Evolutionary conservation across 2,888 invertebrate genomes (phyloP), one percentile per base, ranked within the genome.

Genomic region (Idaea dimidiata): DNA sequence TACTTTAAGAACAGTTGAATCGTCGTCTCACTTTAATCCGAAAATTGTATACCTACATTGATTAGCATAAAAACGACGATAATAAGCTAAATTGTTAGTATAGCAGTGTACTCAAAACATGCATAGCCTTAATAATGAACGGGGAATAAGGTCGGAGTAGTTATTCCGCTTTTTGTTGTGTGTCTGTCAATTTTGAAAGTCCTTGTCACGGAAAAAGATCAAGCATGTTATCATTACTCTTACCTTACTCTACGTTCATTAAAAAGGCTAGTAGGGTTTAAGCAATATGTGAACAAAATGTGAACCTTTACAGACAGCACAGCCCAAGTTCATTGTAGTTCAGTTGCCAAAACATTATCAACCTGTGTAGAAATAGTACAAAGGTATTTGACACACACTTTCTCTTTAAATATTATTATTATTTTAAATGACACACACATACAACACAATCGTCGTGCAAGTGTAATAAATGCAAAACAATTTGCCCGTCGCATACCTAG

Each of bases 281-380:
- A 79, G 79, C 80, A 65, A 67, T 75, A 81, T 76, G 58, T 71
- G 68, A 77, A 67, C 64, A 77, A 84, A 83, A 78, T 72, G 68
- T 74, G 71, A 79, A 81, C 81, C 84, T 82, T 76, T 65, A 65
- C 64, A 71, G 61, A 60, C 73, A 61, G 72, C 69, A 65, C 62
- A 67, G 73, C 69, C 71, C 74, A 75, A 75, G 70, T 66, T 77
- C 69, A 70, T 71, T 70, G 75, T 66, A 58, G 76, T 62, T 69
- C 72, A 70, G 69, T 71, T 72, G 71, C 71, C 70, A 68, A 77
- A 73, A 73, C 72, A 71, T 73, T 76, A 78, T 81, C 74, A 71
- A 75, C 81, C 81, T 81, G 81, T 70, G 66, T 75, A 67, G 61
- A 72, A 71, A 79, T 62, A 70, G 62, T 63, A 60, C 16, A 56